A percentile compares a stretch with the other conserved stretches of the same genome.
These are phyloP conservation scores for Papio anubis DNA, from an alignment of 2,113 vertebrate species.

Conservation along the genomic window DNA sequence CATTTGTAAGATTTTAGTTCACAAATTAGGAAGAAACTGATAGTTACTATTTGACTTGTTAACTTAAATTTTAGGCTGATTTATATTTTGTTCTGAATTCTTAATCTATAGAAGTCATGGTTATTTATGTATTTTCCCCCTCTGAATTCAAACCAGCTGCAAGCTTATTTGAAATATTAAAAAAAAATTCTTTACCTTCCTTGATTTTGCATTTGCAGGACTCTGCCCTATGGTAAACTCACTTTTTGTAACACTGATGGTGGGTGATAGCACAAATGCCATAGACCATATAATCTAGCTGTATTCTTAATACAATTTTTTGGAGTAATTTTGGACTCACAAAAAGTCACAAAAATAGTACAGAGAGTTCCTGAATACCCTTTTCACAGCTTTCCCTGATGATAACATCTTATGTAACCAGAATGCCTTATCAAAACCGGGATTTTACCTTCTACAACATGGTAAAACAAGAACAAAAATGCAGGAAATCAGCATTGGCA, in stretches of 20 bases:
- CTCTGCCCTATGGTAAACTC: background rate
- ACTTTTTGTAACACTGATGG: background rate
- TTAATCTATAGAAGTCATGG: background rate
- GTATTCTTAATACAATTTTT: conserved; percentile 11
- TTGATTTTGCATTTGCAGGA: conserved; percentile 23
- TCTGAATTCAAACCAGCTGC: conserved; percentile 10
- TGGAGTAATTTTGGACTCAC: background rate
- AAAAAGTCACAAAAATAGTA: background rate
- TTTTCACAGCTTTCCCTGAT: background rate
- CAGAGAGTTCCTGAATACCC: background rate
- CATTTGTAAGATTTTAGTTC: background rate
- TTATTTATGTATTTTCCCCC: background rate
- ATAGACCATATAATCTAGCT: background rate
- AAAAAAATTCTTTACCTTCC: background rate
- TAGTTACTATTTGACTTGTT: conserved; percentile 13
- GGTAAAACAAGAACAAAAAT: background rate
- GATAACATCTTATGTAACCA: background rate
- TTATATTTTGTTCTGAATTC: conserved; percentile 28
- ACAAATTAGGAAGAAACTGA: background rate
- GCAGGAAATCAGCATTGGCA: background rate
- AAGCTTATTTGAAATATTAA: conserved; percentile 33
- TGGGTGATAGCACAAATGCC: background rate
- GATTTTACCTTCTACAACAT: background rate
- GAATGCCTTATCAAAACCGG: conserved; percentile 17
- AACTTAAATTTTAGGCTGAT: conserved; percentile 30